A percentile compares a stretch with the other conserved stretches of the same genome.
Evolutionary conservation across 2,797 vertebrate genomes (phyloP).

Genomic region (Melanotaenia nigrans): DNA sequence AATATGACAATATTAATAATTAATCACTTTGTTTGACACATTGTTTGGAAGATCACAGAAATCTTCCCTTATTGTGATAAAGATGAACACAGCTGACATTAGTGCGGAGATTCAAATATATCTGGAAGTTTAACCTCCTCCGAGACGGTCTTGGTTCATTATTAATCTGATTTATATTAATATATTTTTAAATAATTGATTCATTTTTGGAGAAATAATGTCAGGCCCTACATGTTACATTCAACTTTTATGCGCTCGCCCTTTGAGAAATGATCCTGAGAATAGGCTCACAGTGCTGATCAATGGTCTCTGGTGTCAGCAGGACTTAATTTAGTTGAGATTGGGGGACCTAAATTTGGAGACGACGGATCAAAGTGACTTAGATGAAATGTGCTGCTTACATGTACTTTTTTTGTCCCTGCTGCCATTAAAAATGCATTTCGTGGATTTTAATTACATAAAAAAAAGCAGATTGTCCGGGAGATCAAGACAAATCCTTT

Average conservation of each 20-base stretch:
- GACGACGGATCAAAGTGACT: slow-evolving; percentile 64
- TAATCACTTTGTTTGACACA: slow-evolving; percentile 11
- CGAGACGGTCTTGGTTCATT: slow-evolving; percentile 50
- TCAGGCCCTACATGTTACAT: slow-evolving; percentile 58
- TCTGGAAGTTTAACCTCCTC: slow-evolving; percentile 31
- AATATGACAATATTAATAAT: not conserved
- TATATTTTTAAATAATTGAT: slow-evolving; percentile 72
- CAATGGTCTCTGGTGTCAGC: slow-evolving; percentile 61
- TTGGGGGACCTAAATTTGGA: slow-evolving; percentile 68
- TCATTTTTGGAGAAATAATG: slow-evolving; percentile 58
- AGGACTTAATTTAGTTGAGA: slow-evolving; percentile 49
- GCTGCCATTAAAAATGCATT: slow-evolving; percentile 54
- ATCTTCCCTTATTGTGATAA: not conserved
- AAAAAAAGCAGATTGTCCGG: slow-evolving; percentile 9
- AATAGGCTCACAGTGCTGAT: slow-evolving; percentile 56
- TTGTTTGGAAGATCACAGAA: not conserved
- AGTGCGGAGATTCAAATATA: slow-evolving; percentile 35
- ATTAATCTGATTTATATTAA: slow-evolving; percentile 66
- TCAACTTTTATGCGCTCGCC: slow-evolving; percentile 54
- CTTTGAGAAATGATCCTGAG: slow-evolving; percentile 57
- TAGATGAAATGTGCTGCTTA: slow-evolving; percentile 49
- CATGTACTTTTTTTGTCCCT: slow-evolving; percentile 36
- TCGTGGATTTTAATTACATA: slow-evolving; percentile 32
- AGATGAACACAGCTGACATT: not conserved
- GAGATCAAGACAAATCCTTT: not conserved